A percentile compares a stretch with the other conserved stretches of the same genome.
Conservation (phyloP, 1,140 invertebrate species). For the Heliconius nattereri region DNA sequence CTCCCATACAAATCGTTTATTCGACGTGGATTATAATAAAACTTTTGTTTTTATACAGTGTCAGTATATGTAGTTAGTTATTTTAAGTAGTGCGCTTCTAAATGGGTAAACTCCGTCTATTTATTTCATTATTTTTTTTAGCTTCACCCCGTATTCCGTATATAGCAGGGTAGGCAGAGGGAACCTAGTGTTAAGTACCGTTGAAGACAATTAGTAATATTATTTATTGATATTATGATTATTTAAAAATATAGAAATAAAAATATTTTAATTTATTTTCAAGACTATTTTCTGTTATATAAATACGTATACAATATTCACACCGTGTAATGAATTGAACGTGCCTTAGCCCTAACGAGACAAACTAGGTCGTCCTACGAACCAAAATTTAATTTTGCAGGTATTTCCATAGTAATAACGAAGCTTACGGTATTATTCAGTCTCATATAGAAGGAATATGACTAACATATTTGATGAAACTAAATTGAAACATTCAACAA, state of each 20-base stretch:
- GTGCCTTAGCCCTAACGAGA: conserved; percentile 29
- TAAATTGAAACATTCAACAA: conserved; percentile 1
- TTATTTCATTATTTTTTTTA: neutral
- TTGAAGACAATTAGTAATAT: no score
- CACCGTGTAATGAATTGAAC: conserved; percentile 2
- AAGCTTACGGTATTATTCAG: neutral
- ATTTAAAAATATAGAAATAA: no score
- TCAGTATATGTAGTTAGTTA: neutral
- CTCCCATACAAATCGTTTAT: conserved; percentile 12
- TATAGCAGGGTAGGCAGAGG: no score
- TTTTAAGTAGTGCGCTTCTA: neutral
- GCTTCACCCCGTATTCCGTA: neutral
- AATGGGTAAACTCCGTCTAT: neutral
- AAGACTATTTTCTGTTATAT: neutral
- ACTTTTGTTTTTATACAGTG: neutral
- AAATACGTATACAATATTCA: neutral
- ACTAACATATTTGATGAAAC: conserved; percentile 1
- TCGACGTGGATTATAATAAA: conserved; percentile 9
- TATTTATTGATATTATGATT: no score
- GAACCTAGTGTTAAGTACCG: no score
- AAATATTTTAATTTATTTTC: no score
- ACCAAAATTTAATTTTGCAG: conserved; percentile 19
- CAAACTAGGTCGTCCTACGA: conserved; percentile 28
- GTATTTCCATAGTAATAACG: conserved; percentile 14
- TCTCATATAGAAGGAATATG: neutral